Conservation (phyloP, 2,888 invertebrate species). For the Meghimatium bilineatum region DNA sequence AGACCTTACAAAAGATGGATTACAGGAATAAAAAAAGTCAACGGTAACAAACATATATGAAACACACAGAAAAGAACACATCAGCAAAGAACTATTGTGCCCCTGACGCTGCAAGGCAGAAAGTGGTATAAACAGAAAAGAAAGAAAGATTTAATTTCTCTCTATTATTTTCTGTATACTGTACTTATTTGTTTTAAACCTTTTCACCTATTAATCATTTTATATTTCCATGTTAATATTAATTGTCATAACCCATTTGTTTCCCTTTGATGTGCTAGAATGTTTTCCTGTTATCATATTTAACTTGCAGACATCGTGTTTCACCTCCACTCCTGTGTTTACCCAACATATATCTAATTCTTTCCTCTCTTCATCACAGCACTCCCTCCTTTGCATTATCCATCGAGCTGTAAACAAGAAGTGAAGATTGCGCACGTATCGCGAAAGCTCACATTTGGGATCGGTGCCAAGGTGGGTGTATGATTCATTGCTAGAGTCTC, state of each 20-base stretch:
- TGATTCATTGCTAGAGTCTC: not conserved
- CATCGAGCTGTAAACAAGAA: not conserved
- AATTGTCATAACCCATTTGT: not conserved
- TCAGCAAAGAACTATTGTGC: too few relatives aligned
- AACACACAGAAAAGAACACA: too few relatives aligned
- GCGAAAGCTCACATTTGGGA: not conserved
- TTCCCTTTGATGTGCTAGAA: not conserved
- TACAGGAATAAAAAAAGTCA: too few relatives aligned
- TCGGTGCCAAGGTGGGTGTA: not conserved
- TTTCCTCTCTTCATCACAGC: not conserved
- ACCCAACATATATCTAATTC: not conserved
- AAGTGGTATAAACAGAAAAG: too few relatives aligned
- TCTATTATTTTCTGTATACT: too few relatives aligned
- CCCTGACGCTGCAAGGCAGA: too few relatives aligned
- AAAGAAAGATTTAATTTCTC: too few relatives aligned
- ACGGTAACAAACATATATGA: too few relatives aligned
- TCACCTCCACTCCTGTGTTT: not conserved
- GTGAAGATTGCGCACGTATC: not conserved
- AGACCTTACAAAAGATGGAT: too few relatives aligned
- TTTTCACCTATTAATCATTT: too few relatives aligned
- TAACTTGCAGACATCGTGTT: not conserved
- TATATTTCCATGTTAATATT: not conserved
- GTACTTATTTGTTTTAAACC: too few relatives aligned
- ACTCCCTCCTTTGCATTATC: not conserved
- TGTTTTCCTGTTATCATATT: not conserved